Base-by-base conservation (phyloP, 2,888 invertebrate species). In the Lithophane ornitopus region DNA sequence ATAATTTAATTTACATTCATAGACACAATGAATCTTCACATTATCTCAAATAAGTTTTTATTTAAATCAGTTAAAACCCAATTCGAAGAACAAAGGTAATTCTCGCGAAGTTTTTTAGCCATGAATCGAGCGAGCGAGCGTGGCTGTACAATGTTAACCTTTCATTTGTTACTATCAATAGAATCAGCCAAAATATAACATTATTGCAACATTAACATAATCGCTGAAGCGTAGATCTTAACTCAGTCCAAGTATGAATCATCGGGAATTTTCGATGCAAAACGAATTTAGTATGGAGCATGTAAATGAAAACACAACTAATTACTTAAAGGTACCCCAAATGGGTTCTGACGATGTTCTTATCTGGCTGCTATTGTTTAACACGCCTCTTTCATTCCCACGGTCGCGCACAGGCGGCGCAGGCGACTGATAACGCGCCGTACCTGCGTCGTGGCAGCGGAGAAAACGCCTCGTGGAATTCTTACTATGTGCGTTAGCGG, bases 311-410 rank as follows among this genome's bases (percentile, higher is more conserved):
- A 94, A 94, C 92, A 92, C 89, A 89, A 90, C 90, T 92, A 95
- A 95, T 94, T 94, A 94, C 92, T 93, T 89, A 92, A 89, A 92
- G 93, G 93, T 93, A 94, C 94, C 94, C 94, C 92, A 94, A 96
- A 95, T 94, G 94, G 93, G 93, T 93, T 93, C 94, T 94, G 94
- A 91, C 94, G 92, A 91, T 91, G 93, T 86, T 94, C 93, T 96
- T 96, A 96, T 96, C 96, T 96, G 88, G 80, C 71, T 88, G 92
- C 95, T 93, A 96, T 96, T 96, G 96, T 96, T 96, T 95, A 95
- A 96, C 95, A 93, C 93, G 94, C 92, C 93, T 94, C 94, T 94
- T 95, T 96, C 92, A 94, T 96, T 96, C 96, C 96, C 96, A 96
- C 96, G 96, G 93, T 94, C 93, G 93, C 34, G 14, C 54, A 4